Conservation (phyloP, 2,888 invertebrate species). For the Coenonympha glycerion region DNA sequence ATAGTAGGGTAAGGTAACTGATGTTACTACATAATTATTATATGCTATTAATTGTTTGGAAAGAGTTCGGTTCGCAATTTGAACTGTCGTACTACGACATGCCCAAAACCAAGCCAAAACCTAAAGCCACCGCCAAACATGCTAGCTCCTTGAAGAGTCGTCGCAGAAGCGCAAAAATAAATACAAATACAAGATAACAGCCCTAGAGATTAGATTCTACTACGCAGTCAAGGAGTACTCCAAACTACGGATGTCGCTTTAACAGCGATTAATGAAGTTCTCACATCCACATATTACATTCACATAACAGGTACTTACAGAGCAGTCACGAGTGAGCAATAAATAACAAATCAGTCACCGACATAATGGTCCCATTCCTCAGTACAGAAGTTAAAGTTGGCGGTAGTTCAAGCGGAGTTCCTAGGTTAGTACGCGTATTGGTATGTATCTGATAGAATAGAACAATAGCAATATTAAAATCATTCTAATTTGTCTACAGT, state of each 20-base stretch:
- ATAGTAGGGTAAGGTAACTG: too few relatives aligned
- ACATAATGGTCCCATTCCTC: slow-evolving; percentile 63
- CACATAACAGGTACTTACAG: slow-evolving; percentile 10
- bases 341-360: slow-evolving; percentile 68
- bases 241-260: slow-evolving; percentile 1
- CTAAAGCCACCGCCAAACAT: too few relatives aligned
- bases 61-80: too few relatives aligned
- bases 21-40: too few relatives aligned
- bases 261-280: slow-evolving; percentile 6
- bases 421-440: slow-evolving; percentile 31
- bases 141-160: too few relatives aligned
- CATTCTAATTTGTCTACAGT: too few relatives aligned
- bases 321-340: slow-evolving; percentile 52
- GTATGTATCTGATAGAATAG: slow-evolving; percentile 33
- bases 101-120: too few relatives aligned
- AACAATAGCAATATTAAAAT: too few relatives aligned
- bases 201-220: neutral
- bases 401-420: slow-evolving; percentile 58
- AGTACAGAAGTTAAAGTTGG: slow-evolving; percentile 62
- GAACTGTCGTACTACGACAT: too few relatives aligned
- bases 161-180: too few relatives aligned
- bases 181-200: neutral
- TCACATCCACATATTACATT: slow-evolving; percentile 4
- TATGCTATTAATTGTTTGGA: too few relatives aligned
- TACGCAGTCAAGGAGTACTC: neutral